These are phyloP conservation scores for Sericinus montela DNA, from an alignment of 2,888 invertebrate species.

Conservation along the genomic window DNA sequence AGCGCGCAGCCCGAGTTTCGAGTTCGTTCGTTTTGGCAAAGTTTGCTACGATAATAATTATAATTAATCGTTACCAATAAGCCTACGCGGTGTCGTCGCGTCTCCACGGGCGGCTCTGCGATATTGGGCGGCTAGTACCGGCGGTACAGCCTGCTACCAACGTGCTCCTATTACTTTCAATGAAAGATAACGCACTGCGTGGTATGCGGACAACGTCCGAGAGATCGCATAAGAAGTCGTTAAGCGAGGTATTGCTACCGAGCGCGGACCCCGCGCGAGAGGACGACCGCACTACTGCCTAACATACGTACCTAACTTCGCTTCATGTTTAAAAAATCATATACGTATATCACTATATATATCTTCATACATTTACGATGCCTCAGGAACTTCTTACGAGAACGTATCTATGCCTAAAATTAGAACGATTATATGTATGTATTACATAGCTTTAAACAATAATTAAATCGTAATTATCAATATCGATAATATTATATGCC, in stretches of 20 bases:
- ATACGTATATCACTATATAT: slow-evolving; percentile 79
- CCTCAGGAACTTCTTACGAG: slow-evolving; percentile 80
- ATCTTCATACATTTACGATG: slow-evolving; percentile 79
- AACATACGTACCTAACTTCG: slow-evolving; percentile 77
- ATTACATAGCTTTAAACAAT: slow-evolving; percentile 81
- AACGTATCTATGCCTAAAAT: slow-evolving; percentile 80
- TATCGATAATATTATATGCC: slow-evolving; percentile 81
- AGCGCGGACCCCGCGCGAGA: slow-evolving; percentile 54
- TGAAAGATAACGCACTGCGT: not conserved
- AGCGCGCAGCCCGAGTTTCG: slow-evolving; percentile 79
- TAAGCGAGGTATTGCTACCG: slow-evolving; percentile 6
- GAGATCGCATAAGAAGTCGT: not conserved
- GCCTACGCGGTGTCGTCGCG: slow-evolving; percentile 75
- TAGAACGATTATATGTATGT: slow-evolving; percentile 81
- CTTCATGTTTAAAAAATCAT: slow-evolving; percentile 78
- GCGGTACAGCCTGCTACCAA: not conserved
- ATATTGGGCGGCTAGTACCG: slow-evolving; percentile 59
- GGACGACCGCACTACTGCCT: slow-evolving; percentile 77
- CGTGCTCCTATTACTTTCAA: not conserved
- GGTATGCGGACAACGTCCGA: not conserved
- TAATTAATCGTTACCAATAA: slow-evolving; percentile 77
- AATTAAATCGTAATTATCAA: slow-evolving; percentile 81
- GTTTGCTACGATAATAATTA: slow-evolving; percentile 78
- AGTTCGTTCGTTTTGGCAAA: slow-evolving; percentile 81
- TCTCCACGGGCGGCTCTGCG: slow-evolving; percentile 60